Evolutionary conservation across 2,888 invertebrate genomes (phyloP).

Genomic region (Matsumyia berberina): DNA sequence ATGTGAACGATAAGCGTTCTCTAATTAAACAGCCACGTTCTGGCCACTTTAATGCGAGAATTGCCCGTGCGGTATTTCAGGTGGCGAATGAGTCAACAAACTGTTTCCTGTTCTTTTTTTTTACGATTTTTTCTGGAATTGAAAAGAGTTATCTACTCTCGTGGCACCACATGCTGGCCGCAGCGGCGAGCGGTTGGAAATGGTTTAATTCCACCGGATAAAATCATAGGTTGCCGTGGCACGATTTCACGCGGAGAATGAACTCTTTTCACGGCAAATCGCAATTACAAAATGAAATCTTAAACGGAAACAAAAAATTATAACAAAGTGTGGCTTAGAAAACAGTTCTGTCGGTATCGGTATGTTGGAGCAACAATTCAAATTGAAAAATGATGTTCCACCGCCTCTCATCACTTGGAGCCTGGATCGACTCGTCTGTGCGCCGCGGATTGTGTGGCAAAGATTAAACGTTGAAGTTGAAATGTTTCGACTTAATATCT

Average conservation of each 20-base stretch:
- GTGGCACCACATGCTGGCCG: background rate
- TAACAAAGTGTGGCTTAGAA: conserved; percentile 30
- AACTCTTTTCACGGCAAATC: conserved; percentile 56
- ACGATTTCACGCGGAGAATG: conserved; percentile 33
- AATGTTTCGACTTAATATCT: conserved; percentile 46
- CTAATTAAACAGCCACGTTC: conserved; percentile 62
- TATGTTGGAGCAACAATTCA: conserved; percentile 11
- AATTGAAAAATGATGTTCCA: conserved; percentile 54
- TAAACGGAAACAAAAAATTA: conserved; percentile 4
- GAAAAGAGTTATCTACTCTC: conserved; percentile 4
- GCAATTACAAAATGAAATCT: conserved; percentile 27
- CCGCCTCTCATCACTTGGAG: conserved; percentile 25
- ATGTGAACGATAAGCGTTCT: conserved; percentile 50
- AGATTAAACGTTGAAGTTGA: conserved; percentile 42
- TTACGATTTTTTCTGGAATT: background rate
- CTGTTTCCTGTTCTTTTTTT: conserved; percentile 1
- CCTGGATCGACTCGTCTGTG: conserved; percentile 3
- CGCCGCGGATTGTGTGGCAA: conserved; percentile 40
- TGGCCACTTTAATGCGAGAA: conserved; percentile 55
- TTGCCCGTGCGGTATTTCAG: conserved; percentile 19
- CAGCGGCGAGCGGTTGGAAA: background rate
- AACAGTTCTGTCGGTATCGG: conserved; percentile 20
- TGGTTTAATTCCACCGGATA: background rate
- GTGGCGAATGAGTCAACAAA: conserved; percentile 36
- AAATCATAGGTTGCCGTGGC: conserved; percentile 5